A percentile compares a stretch with the other conserved stretches of the same genome.
Conservation (phyloP, 2,888 invertebrate species). For the Diloba caeruleocephala region DNA sequence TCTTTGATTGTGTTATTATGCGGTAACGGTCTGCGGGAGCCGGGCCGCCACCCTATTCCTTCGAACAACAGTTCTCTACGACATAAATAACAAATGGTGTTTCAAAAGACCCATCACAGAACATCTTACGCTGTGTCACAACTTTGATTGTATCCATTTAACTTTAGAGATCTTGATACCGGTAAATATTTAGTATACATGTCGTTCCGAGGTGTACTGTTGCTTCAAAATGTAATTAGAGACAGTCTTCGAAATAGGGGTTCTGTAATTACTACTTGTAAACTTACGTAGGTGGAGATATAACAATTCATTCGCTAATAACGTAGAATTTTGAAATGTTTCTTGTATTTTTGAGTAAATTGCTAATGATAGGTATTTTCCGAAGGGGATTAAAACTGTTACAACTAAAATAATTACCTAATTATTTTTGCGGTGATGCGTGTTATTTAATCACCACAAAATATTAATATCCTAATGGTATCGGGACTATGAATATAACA, state of each 20-base stretch:
- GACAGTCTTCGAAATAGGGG: slow-evolving; percentile 24
- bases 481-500: no score
- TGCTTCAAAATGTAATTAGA: slow-evolving; percentile 42
- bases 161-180: slow-evolving; percentile 62
- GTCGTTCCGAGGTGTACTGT: slow-evolving; percentile 37
- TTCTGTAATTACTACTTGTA: slow-evolving; percentile 24
- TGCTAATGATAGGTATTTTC: no score
- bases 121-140: slow-evolving; percentile 64
- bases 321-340: neutral
- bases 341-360: no score
- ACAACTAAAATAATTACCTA: no score
- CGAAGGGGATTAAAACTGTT: no score
- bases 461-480: no score
- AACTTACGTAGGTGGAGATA: slow-evolving; percentile 5
- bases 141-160: slow-evolving; percentile 78
- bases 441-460: no score
- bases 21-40: slow-evolving; percentile 2
- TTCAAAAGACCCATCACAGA: slow-evolving; percentile 68
- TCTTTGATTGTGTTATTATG: slow-evolving; percentile 26
- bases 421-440: no score
- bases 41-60: slow-evolving; percentile 7
- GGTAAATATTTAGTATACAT: slow-evolving; percentile 62
- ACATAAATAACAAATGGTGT: slow-evolving; percentile 76
- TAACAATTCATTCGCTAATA: neutral
- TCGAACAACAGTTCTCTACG: slow-evolving; percentile 56